Percentiles rank a stretch among this genome's conserved stretches.
These are phyloP conservation scores for Drosophila kohkoa DNA, from an alignment of 1,140 invertebrate genomes.

Conservation along the genomic window DNA sequence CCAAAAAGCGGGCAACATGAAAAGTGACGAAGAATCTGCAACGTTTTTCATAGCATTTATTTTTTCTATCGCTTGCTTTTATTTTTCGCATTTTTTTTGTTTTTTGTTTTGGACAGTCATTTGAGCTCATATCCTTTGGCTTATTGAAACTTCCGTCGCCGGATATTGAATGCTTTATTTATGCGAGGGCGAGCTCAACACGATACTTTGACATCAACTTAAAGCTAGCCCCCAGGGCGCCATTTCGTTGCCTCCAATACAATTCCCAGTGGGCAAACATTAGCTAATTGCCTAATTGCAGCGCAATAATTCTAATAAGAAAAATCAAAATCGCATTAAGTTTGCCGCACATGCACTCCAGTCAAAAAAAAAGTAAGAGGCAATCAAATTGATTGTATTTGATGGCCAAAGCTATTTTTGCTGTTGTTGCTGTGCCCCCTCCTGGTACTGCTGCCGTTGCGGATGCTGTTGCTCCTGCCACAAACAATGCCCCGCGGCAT, in stretches of 20 bases:
- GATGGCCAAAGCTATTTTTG: conserved; percentile 53
- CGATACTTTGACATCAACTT: conserved; percentile 4
- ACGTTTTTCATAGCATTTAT: conserved; percentile 25
- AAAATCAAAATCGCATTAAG: conserved; percentile 74
- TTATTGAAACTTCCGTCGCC: conserved; percentile 69
- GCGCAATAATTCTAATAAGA: conserved; percentile 47
- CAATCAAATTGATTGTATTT: conserved; percentile 82
- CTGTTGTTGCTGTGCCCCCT: not conserved
- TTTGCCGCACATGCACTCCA: conserved; percentile 1
- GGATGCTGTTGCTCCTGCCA: conserved; percentile 18
- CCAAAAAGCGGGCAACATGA: conserved; percentile 15
- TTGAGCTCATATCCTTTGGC: conserved; percentile 68
- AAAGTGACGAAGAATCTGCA: conserved; percentile 33
- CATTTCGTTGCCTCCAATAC: not conserved
- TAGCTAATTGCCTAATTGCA: conserved; percentile 72
- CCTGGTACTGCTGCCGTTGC: not conserved
- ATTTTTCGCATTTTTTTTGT: not conserved
- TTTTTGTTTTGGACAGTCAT: conserved; percentile 69
- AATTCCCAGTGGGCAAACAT: conserved; percentile 19
- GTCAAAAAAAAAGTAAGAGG: conserved; percentile 41
- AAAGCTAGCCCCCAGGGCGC: not conserved
- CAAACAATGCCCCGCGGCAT: conserved; percentile 42
- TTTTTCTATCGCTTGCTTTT: not conserved
- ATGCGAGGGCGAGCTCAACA: conserved; percentile 18
- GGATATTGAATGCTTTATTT: conserved; percentile 74